A percentile compares a stretch with the other conserved stretches of the same genome.
Conservation (phyloP, 2,888 invertebrate species). For the Diabrotica balteata region DNA sequence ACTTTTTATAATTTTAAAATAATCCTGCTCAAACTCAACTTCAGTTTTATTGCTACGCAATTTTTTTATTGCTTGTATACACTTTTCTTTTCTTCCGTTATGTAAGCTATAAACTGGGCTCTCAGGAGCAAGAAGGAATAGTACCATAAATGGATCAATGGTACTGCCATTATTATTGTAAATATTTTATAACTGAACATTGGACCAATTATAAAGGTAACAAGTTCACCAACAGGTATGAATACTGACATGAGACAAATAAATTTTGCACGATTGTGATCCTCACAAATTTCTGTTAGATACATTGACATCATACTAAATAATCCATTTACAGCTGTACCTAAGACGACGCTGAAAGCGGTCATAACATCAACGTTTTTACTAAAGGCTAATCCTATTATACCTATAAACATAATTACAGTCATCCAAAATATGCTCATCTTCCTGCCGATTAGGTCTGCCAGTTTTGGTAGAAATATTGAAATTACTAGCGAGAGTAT, state of each 20-base stretch:
- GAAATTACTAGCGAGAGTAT: conserved; percentile 35
- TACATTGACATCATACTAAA: neutral
- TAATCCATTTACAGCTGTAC: neutral
- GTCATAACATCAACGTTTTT: conserved; percentile 13
- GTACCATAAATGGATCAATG: conserved; percentile 6
- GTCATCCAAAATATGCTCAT: conserved; percentile 68
- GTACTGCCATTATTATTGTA: conserved; percentile 15
- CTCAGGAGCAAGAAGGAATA: conserved; percentile 21
- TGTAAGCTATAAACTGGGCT: conserved; percentile 7
- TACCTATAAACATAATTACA: conserved; percentile 67
- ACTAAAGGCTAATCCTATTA: conserved; percentile 32
- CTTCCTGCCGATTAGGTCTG: conserved; percentile 65
- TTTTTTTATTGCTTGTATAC: conserved; percentile 14
- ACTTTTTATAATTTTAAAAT: neutral
- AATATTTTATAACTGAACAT: conserved; percentile 10
- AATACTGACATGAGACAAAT: conserved; percentile 18
- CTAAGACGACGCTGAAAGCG: neutral
- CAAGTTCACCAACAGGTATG: conserved; percentile 22
- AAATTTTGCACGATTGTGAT: conserved; percentile 28
- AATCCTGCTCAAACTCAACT: conserved; percentile 23
- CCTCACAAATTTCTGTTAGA: conserved; percentile 26
- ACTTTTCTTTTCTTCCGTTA: neutral
- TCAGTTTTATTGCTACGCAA: conserved; percentile 17
- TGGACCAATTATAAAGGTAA: conserved; percentile 21
- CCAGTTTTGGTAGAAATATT: conserved; percentile 26